Conservation (phyloP, 2,113 vertebrate genomes). For the Cranoglanis bouderius region DNA sequence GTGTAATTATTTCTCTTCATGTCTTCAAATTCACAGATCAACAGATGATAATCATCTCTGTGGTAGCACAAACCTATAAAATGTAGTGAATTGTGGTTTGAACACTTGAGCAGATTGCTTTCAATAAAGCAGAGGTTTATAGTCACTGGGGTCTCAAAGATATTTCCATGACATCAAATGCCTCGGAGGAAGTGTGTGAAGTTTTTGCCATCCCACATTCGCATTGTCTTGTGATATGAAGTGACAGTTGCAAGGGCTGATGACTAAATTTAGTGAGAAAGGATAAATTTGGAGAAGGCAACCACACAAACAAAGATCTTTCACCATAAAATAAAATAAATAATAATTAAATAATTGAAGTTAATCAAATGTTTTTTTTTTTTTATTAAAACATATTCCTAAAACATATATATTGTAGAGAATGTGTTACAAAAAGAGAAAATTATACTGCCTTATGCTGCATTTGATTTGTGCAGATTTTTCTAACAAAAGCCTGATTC, state of each 20-base stretch:
- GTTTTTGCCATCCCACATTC: conserved; percentile 16
- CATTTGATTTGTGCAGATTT: no score
- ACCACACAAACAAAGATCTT: background rate
- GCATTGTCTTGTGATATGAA: conserved; percentile 22
- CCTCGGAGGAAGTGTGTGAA: conserved; percentile 18
- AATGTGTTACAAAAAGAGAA: background rate
- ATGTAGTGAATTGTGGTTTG: background rate
- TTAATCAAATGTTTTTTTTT: background rate
- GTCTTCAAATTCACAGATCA: background rate
- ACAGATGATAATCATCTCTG: background rate
- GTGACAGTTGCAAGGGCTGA: conserved; percentile 30
- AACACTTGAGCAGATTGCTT: background rate
- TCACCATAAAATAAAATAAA: background rate
- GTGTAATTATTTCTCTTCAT: background rate
- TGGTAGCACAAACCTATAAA: background rate
- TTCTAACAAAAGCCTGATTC: background rate
- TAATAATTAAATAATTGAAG: background rate
- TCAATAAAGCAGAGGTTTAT: background rate
- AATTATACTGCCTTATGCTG: no score
- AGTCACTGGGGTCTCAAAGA: background rate
- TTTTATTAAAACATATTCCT: no score
- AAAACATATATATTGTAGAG: background rate
- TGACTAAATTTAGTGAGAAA: conserved; percentile 20
- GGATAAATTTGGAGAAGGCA: background rate
- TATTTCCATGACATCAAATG: conserved; percentile 10